Percentiles rank a stretch among this genome's conserved stretches.
Conservation (phyloP, 1,140 invertebrate genomes). For the Riptortus pedestris region DNA sequence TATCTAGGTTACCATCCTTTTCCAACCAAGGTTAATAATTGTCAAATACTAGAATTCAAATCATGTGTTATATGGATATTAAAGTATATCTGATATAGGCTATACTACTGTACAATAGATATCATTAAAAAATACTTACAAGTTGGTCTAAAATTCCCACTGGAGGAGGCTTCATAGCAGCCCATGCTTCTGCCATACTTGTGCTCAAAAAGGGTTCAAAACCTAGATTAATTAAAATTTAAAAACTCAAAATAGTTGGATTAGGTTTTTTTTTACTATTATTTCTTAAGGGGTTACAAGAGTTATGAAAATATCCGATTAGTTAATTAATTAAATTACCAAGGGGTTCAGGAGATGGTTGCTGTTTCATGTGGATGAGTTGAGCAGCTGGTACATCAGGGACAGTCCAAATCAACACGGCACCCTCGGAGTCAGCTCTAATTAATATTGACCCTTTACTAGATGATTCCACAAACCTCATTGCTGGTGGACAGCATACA, state of each 20-base stretch:
- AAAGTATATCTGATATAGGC: no score
- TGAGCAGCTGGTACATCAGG: conserved; percentile 65
- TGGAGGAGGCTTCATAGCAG: conserved; percentile 70
- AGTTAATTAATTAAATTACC: conserved; percentile 33
- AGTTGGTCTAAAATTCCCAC: conserved; percentile 85
- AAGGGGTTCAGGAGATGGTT: conserved; percentile 40
- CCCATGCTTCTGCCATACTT: conserved; percentile 75
- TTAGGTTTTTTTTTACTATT: neutral
- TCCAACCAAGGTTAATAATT: no score
- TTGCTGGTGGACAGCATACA: conserved; percentile 81
- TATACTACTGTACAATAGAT: neutral
- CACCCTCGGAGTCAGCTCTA: conserved; percentile 81
- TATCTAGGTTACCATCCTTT: no score
- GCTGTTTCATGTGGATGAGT: conserved; percentile 50
- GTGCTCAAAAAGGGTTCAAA: conserved; percentile 63
- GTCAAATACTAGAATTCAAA: no score
- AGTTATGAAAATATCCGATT: neutral
- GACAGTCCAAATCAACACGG: conserved; percentile 76
- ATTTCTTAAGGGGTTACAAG: neutral
- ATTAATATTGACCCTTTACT: conserved; percentile 59
- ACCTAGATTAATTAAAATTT: no score
- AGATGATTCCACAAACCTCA: conserved; percentile 50
- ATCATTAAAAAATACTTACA: conserved; percentile 38
- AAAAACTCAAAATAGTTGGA: conserved; percentile 19
- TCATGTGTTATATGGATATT: no score